These are phyloP conservation scores for Sialis lutaria DNA, from an alignment of 2,888 invertebrate genomes.

Conservation along the genomic window DNA sequence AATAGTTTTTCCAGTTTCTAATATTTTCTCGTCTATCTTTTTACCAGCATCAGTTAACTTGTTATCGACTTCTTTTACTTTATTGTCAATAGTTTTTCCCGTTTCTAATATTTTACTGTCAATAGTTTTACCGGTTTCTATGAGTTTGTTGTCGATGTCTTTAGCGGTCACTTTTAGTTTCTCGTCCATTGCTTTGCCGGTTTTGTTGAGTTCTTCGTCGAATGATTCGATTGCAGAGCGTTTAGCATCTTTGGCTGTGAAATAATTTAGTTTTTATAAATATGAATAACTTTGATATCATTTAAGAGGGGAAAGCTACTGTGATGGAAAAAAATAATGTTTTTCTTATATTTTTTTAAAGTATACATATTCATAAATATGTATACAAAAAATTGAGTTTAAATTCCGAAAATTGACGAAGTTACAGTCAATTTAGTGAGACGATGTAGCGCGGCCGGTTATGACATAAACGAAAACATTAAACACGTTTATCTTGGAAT, in stretches of 20 bases:
- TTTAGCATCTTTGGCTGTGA: conserved; percentile 27
- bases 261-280: too few relatives aligned
- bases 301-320: too few relatives aligned
- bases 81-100: conserved; percentile 10
- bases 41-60: conserved; percentile 10
- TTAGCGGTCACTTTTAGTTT: conserved; percentile 20
- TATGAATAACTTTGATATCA: too few relatives aligned
- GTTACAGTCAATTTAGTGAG: too few relatives aligned
- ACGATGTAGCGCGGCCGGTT: too few relatives aligned
- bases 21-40: conserved; percentile 11
- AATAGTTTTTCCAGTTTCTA: conserved; percentile 5
- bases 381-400: too few relatives aligned
- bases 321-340: too few relatives aligned
- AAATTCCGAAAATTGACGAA: too few relatives aligned
- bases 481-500: too few relatives aligned
- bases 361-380: too few relatives aligned
- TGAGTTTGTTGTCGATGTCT: conserved; percentile 20
- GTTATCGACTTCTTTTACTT: conserved; percentile 10
- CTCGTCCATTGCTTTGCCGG: conserved; percentile 9
- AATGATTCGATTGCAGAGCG: conserved; percentile 20
- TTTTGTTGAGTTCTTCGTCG: conserved; percentile 19
- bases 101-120: conserved; percentile 13
- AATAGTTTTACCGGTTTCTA: conserved; percentile 11
- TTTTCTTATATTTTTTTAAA: too few relatives aligned
- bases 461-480: too few relatives aligned